phyloP scores from a whole-genome alignment of 2,113 vertebrate genomes.

The Sapayoa aenigma region DNA sequence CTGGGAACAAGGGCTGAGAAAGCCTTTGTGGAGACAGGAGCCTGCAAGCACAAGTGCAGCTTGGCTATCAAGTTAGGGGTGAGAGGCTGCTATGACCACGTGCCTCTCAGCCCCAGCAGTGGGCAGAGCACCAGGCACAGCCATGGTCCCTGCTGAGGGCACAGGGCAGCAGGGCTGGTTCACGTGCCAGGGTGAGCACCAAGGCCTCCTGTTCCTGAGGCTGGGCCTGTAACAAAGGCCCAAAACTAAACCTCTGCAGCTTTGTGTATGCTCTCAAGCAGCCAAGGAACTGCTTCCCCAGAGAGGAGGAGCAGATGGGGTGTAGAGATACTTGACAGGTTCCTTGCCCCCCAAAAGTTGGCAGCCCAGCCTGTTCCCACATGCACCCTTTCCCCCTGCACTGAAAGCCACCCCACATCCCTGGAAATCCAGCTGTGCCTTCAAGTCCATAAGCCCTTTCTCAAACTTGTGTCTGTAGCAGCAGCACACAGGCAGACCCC shows the following conservation, averaged over 20 bases:
- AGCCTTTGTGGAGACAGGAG: not conserved
- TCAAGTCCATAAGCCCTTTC: fast-evolving
- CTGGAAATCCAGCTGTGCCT: not conserved
- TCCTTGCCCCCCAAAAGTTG: fast-evolving
- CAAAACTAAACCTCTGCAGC: not conserved
- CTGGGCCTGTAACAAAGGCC: not conserved
- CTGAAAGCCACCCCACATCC: not conserved
- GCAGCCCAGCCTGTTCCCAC: not conserved
- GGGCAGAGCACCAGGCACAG: not conserved
- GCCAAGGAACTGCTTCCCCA: not conserved
- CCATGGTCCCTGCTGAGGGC: not conserved
- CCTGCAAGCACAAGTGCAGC: not conserved
- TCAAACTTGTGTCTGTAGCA: fast-evolving
- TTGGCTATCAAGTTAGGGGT: fast-evolving
- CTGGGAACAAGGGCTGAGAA: not conserved
- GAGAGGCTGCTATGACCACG: fast-evolving
- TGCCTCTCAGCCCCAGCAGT: not conserved
- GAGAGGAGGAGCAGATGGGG: not conserved
- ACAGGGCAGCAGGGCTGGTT: not conserved
- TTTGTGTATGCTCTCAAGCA: not conserved
- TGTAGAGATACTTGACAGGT: not conserved
- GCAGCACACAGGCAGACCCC: not conserved
- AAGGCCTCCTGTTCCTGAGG: not conserved
- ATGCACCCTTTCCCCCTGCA: fast-evolving
- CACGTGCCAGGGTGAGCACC: not conserved